Conservation (phyloP, 2,113 vertebrate species). For the Tupaia chinensis region DNA sequence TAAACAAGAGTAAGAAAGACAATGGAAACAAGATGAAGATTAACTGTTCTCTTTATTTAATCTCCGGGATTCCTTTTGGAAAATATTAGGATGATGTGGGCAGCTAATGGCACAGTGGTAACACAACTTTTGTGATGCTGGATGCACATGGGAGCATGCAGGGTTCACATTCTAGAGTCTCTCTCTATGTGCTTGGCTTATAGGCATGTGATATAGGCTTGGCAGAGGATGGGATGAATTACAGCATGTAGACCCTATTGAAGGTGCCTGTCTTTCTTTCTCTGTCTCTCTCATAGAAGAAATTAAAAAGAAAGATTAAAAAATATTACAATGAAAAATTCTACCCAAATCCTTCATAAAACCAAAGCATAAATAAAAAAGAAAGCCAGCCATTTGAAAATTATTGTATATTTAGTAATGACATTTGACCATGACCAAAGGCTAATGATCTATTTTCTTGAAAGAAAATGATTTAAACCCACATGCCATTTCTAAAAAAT, state of each 20-base stretch:
- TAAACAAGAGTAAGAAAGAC: not conserved
- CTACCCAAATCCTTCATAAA: not conserved
- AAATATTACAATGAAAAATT: slow-evolving; percentile 15
- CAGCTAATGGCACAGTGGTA: too few relatives aligned
- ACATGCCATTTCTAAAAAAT: not conserved
- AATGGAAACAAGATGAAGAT: not conserved
- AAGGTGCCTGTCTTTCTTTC: too few relatives aligned
- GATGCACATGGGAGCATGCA: too few relatives aligned
- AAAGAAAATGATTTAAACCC: not conserved
- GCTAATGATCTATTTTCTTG: not conserved
- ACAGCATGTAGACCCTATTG: too few relatives aligned
- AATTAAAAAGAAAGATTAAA: not conserved
- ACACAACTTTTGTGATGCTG: too few relatives aligned
- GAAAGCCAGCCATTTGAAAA: not conserved
- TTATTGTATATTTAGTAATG: not conserved
- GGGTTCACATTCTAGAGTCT: too few relatives aligned
- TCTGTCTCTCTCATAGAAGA: too few relatives aligned
- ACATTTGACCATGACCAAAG: not conserved
- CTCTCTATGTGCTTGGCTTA: too few relatives aligned
- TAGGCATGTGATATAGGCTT: too few relatives aligned
- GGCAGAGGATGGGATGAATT: too few relatives aligned
- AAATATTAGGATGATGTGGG: slow-evolving; percentile 2
- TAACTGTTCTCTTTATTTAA: not conserved
- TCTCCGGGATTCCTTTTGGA: not conserved
- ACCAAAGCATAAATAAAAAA: not conserved